phyloP scores from a whole-genome alignment of 2,888 invertebrate genomes.

The Oscheius sp. region DNA sequence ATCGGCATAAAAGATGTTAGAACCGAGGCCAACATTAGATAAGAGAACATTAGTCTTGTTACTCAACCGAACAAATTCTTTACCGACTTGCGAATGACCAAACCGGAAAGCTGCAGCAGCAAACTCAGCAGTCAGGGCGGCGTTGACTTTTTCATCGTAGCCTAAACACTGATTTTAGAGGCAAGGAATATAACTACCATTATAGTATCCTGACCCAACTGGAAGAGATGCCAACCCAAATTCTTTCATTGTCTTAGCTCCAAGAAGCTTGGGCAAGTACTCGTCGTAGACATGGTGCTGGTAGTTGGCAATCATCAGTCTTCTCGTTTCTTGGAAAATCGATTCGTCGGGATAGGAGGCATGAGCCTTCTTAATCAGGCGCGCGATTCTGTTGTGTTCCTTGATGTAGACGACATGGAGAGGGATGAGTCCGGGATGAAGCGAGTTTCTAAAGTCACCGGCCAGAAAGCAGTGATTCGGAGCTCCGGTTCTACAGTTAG shows the following conservation, averaged over 20 bases:
- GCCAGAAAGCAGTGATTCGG: slow-evolving; percentile 51
- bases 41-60: slow-evolving; percentile 24
- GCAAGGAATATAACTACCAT: not conserved
- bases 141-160: slow-evolving; percentile 80
- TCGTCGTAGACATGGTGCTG: slow-evolving; percentile 74
- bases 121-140: slow-evolving; percentile 85
- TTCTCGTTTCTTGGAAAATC: slow-evolving; percentile 68
- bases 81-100: slow-evolving; percentile 82
- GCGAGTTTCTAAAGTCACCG: slow-evolving; percentile 62
- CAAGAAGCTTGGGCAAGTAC: slow-evolving; percentile 83
- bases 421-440: slow-evolving; percentile 60
- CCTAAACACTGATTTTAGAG: not conserved
- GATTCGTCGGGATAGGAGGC: slow-evolving; percentile 49
- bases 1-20: slow-evolving; percentile 42
- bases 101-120: slow-evolving; percentile 81
- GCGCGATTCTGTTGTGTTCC: slow-evolving; percentile 66
- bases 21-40: slow-evolving; percentile 32
- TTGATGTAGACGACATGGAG: slow-evolving; percentile 61
- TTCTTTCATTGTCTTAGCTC: slow-evolving; percentile 36
- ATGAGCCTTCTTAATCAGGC: slow-evolving; percentile 31
- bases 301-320: slow-evolving; percentile 77
- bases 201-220: not conserved
- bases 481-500: slow-evolving; percentile 52
- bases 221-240: slow-evolving; percentile 40
- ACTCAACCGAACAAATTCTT: slow-evolving; percentile 78